Evolutionary conservation across 2,113 vertebrate genomes (phyloP).

Genomic region (Plecotus auritus): DNA sequence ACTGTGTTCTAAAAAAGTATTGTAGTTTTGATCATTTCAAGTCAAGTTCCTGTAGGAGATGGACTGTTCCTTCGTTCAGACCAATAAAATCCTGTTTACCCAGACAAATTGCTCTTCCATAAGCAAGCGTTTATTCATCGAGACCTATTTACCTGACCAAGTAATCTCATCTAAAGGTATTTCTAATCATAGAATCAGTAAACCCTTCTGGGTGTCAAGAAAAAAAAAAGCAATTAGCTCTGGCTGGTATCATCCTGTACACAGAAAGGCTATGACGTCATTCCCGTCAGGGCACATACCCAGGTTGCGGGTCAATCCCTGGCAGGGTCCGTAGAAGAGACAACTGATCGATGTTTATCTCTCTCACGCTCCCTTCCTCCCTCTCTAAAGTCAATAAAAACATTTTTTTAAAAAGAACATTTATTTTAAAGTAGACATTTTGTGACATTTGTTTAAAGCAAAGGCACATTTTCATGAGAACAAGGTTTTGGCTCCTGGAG

Average conservation of each 20-base stretch:
- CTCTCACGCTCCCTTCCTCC: neutral
- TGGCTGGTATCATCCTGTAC: neutral
- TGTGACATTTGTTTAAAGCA: neutral
- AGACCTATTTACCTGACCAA: neutral
- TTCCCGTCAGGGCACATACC: neutral
- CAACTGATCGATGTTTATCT: neutral
- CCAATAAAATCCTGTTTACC: neutral
- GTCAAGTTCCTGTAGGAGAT: neutral
- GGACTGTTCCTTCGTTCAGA: neutral
- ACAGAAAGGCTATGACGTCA: neutral
- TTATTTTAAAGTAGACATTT: neutral
- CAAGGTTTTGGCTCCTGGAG: neutral
- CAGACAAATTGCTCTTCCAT: neutral
- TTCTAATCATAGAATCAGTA: conserved; percentile 32
- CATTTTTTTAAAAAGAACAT: neutral
- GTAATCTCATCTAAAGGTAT: neutral
- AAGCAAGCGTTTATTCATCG: neutral
- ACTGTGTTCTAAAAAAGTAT: neutral
- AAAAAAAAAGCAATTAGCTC: neutral
- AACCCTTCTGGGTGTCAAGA: neutral
- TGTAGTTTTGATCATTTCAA: neutral
- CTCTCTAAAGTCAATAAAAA: neutral
- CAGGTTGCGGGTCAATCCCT: neutral
- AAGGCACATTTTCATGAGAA: conserved; percentile 13
- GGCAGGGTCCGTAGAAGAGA: neutral